These are phyloP conservation scores for Phrynosoma platyrhinos DNA, from an alignment of 2,113 vertebrate genomes.

Conservation along the genomic window DNA sequence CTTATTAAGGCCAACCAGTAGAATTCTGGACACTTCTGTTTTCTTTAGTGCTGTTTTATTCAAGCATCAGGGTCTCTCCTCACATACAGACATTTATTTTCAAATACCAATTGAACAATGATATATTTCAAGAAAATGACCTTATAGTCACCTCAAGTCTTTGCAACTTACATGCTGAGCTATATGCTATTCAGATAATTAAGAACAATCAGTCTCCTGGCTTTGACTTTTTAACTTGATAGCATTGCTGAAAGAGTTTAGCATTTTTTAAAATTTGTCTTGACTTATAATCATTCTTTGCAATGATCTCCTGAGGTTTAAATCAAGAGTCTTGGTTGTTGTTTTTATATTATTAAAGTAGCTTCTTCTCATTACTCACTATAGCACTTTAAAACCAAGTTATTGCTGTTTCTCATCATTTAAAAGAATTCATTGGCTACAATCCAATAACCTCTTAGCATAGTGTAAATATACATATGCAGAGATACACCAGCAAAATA, in stretches of 20 bases:
- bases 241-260: background rate
- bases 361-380: no score
- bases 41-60: background rate
- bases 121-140: accelerated
- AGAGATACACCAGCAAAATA: no score
- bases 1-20: conserved; percentile 17
- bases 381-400: no score
- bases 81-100: accelerated
- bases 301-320: no score
- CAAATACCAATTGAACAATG: background rate
- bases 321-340: no score
- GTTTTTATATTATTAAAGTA: no score
- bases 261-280: background rate
- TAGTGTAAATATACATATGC: no score
- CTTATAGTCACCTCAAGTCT: accelerated
- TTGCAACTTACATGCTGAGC: background rate
- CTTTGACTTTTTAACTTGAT: background rate
- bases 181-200: accelerated
- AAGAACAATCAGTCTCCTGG: accelerated
- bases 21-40: conserved; percentile 19
- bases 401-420: no score
- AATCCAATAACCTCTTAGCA: no score
- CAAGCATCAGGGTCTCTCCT: accelerated
- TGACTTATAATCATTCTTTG: background rate
- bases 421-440: no score